phyloP scores from a whole-genome alignment of 2,113 vertebrate genomes.

The Phalacrocorax aristotelis region DNA sequence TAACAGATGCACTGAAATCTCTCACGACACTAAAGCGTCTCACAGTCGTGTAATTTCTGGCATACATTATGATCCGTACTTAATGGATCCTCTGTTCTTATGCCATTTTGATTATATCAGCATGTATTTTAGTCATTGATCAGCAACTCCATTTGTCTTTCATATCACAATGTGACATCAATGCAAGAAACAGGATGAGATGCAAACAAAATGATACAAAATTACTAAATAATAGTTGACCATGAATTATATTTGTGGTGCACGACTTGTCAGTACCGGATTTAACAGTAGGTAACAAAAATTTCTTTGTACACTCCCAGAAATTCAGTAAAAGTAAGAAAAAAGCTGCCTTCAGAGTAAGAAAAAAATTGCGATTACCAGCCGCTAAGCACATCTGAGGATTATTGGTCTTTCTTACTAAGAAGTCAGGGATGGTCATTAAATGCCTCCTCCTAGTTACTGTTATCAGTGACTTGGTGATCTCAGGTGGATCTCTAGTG shows the following conservation, averaged over 20 bases:
- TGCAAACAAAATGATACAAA: background rate
- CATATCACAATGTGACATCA: conserved; percentile 1
- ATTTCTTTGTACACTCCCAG: background rate
- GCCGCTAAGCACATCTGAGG: background rate
- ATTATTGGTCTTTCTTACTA: background rate
- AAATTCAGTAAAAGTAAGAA: background rate
- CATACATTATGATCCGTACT: background rate
- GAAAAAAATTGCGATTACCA: background rate
- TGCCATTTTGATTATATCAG: conserved; percentile 19
- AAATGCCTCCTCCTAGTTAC: background rate
- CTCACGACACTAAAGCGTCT: background rate
- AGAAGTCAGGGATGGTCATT: background rate
- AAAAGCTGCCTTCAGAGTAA: background rate
- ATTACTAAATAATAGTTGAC: conserved; percentile 25
- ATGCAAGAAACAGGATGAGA: conserved; percentile 1
- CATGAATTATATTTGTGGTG: background rate
- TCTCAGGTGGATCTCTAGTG: background rate
- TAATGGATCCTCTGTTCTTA: conserved; percentile 20
- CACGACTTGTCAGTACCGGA: background rate
- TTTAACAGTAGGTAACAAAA: background rate
- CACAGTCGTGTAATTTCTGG: background rate
- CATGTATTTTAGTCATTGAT: background rate
- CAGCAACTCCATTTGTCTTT: conserved; percentile 30
- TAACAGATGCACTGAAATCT: background rate
- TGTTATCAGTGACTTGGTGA: background rate